Base-by-base conservation (phyloP, 2,888 invertebrate species). In the Laspeyria flexula region DNA sequence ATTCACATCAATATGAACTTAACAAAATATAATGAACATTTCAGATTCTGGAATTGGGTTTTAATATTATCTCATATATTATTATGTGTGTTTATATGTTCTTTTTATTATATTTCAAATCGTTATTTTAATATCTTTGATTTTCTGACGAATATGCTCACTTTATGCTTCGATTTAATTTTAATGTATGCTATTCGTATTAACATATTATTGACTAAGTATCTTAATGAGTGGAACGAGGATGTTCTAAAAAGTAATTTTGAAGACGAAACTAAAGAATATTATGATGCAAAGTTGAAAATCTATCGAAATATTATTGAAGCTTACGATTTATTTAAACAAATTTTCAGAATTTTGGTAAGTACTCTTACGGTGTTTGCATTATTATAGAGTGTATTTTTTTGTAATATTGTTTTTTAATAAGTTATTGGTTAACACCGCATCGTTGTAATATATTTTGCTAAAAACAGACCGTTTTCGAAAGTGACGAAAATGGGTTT, bases 301-400 rank as follows among this genome's bases (percentile, higher is more conserved):
- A 31, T 25, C 11, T 33, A 45, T 21, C 9, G 4, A 4, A 31
- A 45, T 45, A 21, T 45, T 10, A 9, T 39, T 16, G 16, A 39
- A 16, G 31, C 33, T 1, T 39, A 33, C 21, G 16, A 9, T 7
- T 10, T 39, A 6, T 39, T 25, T 10, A 39, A 45, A 15, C 11
- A 25, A 1, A 11, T 39, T 3, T 45, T 45, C 27, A 31, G 33
- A 6, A 3, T 45, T 1, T 23, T 21, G 16, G 45, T 45, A 38
- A 18, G 3, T n/a, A n/a, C n/a, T n/a, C n/a, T n/a, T n/a, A n/a
- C n/a, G n/a, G n/a, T n/a, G n/a, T n/a, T n/a, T n/a, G n/a, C n/a
- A n/a, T n/a, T n/a, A n/a, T n/a, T n/a, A n/a, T n/a, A n/a, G n/a
- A n/a, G n/a, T n/a, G n/a, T n/a, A n/a, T n/a, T n/a, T n/a, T n/a